phyloP scores from a whole-genome alignment of 2,113 vertebrate species.

The Coptodon bakossiorum region DNA sequence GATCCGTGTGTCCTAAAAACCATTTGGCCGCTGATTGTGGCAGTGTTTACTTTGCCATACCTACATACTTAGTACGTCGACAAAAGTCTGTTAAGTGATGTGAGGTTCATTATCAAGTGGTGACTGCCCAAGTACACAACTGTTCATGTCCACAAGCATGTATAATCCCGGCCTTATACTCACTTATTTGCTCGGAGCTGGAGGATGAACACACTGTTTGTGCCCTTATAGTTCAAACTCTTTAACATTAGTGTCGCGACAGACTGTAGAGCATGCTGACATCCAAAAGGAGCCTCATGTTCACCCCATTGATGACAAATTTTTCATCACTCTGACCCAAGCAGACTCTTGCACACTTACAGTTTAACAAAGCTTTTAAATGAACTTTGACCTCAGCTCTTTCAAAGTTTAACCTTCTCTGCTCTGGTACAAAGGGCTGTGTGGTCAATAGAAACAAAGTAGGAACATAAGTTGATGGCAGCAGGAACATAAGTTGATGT shows the following conservation, averaged over 20 bases:
- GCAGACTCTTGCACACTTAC: background rate
- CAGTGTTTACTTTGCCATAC: background rate
- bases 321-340: background rate
- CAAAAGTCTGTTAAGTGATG: background rate
- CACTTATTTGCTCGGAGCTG: background rate
- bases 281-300: background rate
- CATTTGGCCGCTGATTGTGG: background rate
- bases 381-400: background rate
- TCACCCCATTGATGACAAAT: rapidly evolving
- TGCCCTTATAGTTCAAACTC: background rate
- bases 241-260: background rate
- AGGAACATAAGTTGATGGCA: background rate
- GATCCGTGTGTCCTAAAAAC: background rate
- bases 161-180: rapidly evolving
- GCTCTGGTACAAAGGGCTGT: background rate
- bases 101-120: background rate
- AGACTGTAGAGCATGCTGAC: background rate
- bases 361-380: background rate
- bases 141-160: background rate
- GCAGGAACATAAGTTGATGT: background rate
- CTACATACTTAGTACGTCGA: rapidly evolving
- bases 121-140: background rate
- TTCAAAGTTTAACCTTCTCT: rapidly evolving
- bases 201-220: background rate
- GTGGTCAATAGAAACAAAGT: background rate